Percentiles rank a stretch among this genome's conserved stretches.
phyloP scores from a whole-genome alignment of 2,797 vertebrate genomes.

The Thunnus albacares region DNA sequence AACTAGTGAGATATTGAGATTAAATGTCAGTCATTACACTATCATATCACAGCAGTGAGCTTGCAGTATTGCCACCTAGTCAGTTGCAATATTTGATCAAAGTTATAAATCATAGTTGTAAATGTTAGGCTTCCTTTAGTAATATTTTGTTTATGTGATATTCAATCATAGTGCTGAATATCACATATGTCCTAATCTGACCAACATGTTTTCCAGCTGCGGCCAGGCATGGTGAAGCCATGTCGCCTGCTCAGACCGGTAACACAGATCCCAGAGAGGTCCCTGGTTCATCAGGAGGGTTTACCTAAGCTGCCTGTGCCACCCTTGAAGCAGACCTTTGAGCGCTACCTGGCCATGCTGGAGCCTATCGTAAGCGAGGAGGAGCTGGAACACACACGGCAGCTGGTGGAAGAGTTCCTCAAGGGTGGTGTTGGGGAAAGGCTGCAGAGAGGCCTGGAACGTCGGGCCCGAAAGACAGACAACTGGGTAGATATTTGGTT shows the following conservation, averaged over 20 bases:
- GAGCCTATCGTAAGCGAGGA: conserved; percentile 93
- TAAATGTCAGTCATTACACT: conserved; percentile 3
- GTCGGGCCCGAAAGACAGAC: conserved; percentile 91
- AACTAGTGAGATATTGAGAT: background rate
- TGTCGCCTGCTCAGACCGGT: conserved; percentile 86
- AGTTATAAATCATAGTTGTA: background rate
- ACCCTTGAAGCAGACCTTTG: conserved; percentile 90
- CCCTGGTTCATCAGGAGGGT: conserved; percentile 90
- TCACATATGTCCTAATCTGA: background rate
- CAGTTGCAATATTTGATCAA: background rate
- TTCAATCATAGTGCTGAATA: background rate
- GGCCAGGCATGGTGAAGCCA: conserved; percentile 81
- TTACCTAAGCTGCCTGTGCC: conserved; percentile 93
- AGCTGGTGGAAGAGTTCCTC: conserved; percentile 91
- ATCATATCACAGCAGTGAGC: background rate
- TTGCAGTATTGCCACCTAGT: background rate
- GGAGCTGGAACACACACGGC: conserved; percentile 90
- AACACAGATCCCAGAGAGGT: conserved; percentile 83
- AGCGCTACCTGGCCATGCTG: conserved; percentile 90
- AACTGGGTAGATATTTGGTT: conserved; percentile 92
- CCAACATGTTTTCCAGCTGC: conserved; percentile 69
- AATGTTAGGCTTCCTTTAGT: background rate
- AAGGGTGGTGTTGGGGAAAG: conserved; percentile 92
- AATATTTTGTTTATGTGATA: background rate
- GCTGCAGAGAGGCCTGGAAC: conserved; percentile 94